Evolutionary conservation across 2,113 vertebrate genomes (phyloP), one percentile per base, ranked within the genome.

Genomic region (Eurypyga helias): DNA sequence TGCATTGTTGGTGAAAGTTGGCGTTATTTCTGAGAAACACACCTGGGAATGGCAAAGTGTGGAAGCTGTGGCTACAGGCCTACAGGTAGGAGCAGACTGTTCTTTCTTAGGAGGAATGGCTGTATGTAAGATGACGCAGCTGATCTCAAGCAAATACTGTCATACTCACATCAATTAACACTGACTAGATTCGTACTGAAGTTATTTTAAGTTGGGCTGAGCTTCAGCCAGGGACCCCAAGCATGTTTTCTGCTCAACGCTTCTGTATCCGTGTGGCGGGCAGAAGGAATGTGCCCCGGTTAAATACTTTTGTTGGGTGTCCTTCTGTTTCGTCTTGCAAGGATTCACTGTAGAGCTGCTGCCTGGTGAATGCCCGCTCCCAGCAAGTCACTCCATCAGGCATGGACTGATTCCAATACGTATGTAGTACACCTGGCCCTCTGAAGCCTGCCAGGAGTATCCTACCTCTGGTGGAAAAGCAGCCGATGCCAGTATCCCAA

Each of bases 41-140:
- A 99, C 98, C 1, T 99, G 99, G 99, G 99, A 99, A 52, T 99
- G 99, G 99, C 97, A 99, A 24, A 99, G 98, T 18, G 99, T 99
- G 92, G 99, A 99, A 98, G 99, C 99, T 89, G 99, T 99, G 70
- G 99, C 99, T 71, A 99, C 99, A 6, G 99, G 99, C 65, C 97
- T 99, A 55, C 99, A 99, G 98, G 99, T 99, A 97, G 90, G 80
- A 72, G 25, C 55, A 70, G 62, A 25, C 24, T 20, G 11, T 49
- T 70, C 10, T 31, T 94, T 65, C 17, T 41, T 36, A 64, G 25
- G 16, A 83, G 34, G 33, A 90, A 66, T 18, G 41, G 20, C 57
- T 71, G 0, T 24, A 9, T 55, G 31, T 41, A 28, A 55, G 43
- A 14, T 81, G 51, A 49, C 3, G 1, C 17, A 71, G 24, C 49